Percentiles rank a stretch among this genome's conserved stretches.
These are phyloP conservation scores for Mesaphorura yosii DNA, from an alignment of 1,140 invertebrate species.

Conservation along the genomic window DNA sequence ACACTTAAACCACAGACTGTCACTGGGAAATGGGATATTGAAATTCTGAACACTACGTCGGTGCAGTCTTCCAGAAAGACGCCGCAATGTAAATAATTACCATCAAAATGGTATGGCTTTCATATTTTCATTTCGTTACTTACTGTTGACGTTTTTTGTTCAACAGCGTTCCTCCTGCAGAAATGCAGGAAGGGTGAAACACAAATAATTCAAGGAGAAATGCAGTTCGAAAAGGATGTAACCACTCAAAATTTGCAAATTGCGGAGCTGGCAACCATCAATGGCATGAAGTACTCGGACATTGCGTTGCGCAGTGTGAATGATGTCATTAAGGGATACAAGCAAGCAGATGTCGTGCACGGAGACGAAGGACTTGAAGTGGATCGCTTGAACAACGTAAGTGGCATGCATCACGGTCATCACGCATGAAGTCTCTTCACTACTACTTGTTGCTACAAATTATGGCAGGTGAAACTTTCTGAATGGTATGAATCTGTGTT, in stretches of 20 bases:
- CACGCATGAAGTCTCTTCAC: neutral
- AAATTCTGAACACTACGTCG: neutral
- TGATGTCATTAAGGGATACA: slow-evolving; percentile 5
- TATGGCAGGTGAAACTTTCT: neutral
- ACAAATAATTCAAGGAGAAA: neutral
- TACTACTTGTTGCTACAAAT: no score
- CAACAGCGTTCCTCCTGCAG: neutral
- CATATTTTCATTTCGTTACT: no score
- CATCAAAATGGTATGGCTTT: no score
- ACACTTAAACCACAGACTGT: neutral
- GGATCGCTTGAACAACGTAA: slow-evolving; percentile 9
- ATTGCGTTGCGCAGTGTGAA: slow-evolving; percentile 3
- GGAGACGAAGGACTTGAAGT: neutral
- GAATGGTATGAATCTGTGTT: slow-evolving; percentile 5
- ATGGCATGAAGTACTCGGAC: slow-evolving; percentile 10
- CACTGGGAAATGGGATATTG: slow-evolving; percentile 7
- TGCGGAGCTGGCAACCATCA: neutral
- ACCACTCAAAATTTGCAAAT: neutral
- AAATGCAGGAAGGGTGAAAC: neutral
- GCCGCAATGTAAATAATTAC: no score
- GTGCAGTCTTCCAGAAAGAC: no score
- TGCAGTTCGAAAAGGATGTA: slow-evolving; percentile 1
- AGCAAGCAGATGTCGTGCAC: neutral
- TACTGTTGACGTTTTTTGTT: neutral
- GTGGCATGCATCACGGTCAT: neutral